Evolutionary conservation across 1,140 invertebrate genomes (phyloP).

Genomic region (Listronotus bonariensis): DNA sequence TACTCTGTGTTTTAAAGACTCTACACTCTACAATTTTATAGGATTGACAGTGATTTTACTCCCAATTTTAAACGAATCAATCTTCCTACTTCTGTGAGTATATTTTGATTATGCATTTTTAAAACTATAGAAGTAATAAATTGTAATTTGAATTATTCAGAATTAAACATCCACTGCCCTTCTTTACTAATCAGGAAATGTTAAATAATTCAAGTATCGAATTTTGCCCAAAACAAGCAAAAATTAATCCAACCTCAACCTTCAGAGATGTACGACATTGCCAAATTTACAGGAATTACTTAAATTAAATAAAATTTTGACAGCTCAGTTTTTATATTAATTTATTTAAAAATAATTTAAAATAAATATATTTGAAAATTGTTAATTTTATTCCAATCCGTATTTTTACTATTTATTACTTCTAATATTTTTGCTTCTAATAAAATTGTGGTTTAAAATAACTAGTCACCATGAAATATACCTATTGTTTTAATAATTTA

Average conservation of each 20-base stretch:
- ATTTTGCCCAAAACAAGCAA: conserved; percentile 28
- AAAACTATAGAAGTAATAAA: not conserved
- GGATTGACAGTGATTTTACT: too few relatives aligned
- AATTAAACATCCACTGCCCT: not conserved
- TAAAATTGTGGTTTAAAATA: too few relatives aligned
- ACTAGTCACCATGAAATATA: too few relatives aligned
- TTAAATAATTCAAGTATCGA: not conserved
- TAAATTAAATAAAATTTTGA: not conserved
- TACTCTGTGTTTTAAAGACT: not conserved
- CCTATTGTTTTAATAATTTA: too few relatives aligned
- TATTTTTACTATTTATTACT: too few relatives aligned
- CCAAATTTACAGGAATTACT: conserved; percentile 1
- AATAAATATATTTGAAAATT: too few relatives aligned
- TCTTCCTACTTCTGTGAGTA: not conserved
- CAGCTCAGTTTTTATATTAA: not conserved
- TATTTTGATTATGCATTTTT: not conserved
- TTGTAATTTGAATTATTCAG: not conserved
- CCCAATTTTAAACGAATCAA: not conserved
- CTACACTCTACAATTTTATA: not conserved
- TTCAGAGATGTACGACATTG: conserved; percentile 24
- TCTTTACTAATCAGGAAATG: not conserved
- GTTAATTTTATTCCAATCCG: too few relatives aligned
- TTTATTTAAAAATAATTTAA: not conserved
- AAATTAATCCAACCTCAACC: conserved; percentile 37
- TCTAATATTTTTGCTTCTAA: too few relatives aligned